Base-by-base conservation (phyloP, 2,113 vertebrate species). In the Hystrix brachyura region DNA sequence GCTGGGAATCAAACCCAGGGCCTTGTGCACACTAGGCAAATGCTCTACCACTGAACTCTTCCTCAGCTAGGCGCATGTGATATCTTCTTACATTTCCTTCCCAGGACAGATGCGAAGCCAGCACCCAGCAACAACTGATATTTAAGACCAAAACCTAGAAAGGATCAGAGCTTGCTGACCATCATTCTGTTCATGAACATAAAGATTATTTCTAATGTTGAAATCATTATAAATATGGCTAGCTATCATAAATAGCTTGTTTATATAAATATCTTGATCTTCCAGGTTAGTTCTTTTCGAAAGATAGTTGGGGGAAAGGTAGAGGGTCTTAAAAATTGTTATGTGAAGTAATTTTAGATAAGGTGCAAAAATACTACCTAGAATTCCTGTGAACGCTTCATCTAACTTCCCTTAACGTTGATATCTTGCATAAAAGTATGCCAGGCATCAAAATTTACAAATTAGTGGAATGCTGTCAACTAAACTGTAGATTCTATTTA, bases 291-390 rank as follows among this genome's bases (percentile, higher is more conserved):
- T 86, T 90, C 38, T 78, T 84, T 60, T 83, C n/a, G 53, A 92
- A 96, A 71, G 21, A 14, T 59, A 57, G 64, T 1, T 4, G 13
- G 21, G 17, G 10, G 5, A 60, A 48, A 76, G 11, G 7, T 19
- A 15, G 17, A 7, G 29, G 78, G 34, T 79, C 80, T 72, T 84
- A n/a, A 5, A 11, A 55, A 18, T 88, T 48, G 7, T 80, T 84
- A 85, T 27, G 43, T 89, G 64, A 51, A 92, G 88, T 80, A 57
- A 85, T 79, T 89, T 85, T 65, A 84, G 69, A 29, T 79, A 71
- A 83, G 23, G 46, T 92, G 18, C 46, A 89, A 72, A 89, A 84
- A 80, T 60, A 64, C 18, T 64, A 48, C 67, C 51, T 21, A 59
- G 69, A 11, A 0, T 72, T 87, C 14, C 82, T 91, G 2, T 76